Percentiles rank a stretch among this genome's conserved stretches.
These are phyloP conservation scores for Venustoraphidia nigricollis DNA, from an alignment of 2,888 invertebrate species.

Conservation along the genomic window DNA sequence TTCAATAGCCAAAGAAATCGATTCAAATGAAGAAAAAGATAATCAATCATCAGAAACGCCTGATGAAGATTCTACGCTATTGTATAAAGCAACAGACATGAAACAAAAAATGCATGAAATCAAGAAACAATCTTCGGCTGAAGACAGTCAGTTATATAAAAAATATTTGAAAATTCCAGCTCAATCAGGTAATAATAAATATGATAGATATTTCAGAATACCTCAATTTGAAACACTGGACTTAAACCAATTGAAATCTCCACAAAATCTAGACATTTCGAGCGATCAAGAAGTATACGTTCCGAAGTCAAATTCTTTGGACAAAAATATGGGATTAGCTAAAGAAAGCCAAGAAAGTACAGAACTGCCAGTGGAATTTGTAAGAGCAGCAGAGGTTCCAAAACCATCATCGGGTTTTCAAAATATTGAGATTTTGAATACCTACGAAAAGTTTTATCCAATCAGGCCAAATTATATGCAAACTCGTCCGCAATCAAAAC, in stretches of 20 bases:
- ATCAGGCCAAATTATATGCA: too few species aligned
- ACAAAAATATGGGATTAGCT: too few species aligned
- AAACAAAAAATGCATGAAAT: conserved; percentile 4
- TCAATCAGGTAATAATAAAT: conserved; percentile 1
- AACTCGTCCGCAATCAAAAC: too few species aligned
- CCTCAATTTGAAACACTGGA: conserved; percentile 1
- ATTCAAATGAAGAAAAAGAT: too few species aligned
- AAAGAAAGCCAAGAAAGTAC: too few species aligned
- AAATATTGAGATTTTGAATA: too few species aligned
- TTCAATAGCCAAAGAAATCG: too few species aligned
- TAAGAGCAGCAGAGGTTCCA: too few species aligned
- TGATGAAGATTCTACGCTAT: not conserved
- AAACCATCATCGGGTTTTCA: too few species aligned
- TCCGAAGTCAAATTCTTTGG: not conserved
- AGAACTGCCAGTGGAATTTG: too few species aligned
- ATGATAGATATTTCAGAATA: conserved; percentile 5
- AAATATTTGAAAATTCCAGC: conserved; percentile 4
- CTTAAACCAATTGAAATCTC: not conserved
- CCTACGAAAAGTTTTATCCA: too few species aligned
- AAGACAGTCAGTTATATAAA: conserved; percentile 3
- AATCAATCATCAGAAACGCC: not conserved
- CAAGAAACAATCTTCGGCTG: conserved; percentile 3
- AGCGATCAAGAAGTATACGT: not conserved
- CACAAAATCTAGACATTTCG: not conserved
- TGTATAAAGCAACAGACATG: conserved; percentile 5